These are phyloP conservation scores for Opisthocomus hoazin DNA, from an alignment of 2,113 vertebrate species.

Conservation along the genomic window DNA sequence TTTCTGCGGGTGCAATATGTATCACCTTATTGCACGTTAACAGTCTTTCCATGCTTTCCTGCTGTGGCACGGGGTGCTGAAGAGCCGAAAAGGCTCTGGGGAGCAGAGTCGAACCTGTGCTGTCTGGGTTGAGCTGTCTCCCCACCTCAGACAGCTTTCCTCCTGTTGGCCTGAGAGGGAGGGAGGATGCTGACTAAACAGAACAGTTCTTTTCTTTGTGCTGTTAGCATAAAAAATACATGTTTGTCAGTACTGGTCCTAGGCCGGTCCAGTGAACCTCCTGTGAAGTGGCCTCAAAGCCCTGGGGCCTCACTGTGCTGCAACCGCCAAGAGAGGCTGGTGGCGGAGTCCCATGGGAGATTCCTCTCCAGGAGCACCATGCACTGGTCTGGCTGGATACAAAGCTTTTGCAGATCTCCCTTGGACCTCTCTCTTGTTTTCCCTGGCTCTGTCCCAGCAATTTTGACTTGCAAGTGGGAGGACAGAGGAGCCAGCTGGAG, in stretches of 20 bases:
- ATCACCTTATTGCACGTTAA: background rate
- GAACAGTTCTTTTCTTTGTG: background rate
- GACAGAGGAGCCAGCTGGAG: background rate
- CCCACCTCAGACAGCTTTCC: background rate
- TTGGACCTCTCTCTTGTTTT: background rate
- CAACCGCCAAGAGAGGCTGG: rapidly evolving
- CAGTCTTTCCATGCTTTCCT: background rate
- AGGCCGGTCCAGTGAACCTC: background rate
- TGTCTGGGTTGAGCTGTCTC: background rate
- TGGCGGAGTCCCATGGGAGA: background rate
- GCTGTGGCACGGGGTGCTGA: background rate
- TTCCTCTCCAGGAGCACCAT: background rate
- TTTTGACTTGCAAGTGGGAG: background rate
- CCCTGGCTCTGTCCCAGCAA: background rate
- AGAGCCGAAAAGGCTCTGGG: background rate
- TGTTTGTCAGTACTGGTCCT: background rate
- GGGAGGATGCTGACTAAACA: background rate
- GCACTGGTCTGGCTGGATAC: background rate
- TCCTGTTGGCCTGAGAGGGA: background rate
- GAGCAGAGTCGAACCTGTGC: background rate
- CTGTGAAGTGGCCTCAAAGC: background rate
- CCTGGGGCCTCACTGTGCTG: background rate
- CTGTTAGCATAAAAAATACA: background rate
- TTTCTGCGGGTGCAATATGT: background rate
- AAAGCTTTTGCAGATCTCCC: background rate